Base-by-base conservation (phyloP, 2,888 invertebrate genomes). In the Polymixis flavicincta region DNA sequence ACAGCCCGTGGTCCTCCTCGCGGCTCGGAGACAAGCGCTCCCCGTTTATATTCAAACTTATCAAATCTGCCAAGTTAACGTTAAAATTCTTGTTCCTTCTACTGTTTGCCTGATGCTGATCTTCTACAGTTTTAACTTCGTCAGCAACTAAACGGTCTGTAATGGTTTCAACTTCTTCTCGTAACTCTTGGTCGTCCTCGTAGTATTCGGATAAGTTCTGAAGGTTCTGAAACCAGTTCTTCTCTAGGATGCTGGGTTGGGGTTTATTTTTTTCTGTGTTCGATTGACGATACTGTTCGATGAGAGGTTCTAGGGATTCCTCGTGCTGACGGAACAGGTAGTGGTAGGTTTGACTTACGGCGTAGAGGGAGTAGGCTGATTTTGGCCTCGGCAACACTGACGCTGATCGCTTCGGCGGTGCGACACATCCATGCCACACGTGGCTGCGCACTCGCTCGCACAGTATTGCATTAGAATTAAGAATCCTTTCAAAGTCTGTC, bases 401-500 rank as follows among this genome's bases (percentile, higher is more conserved):
- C 72, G 95, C 94, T 78, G 94, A 90, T 71, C 94, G 91, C 81
- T 92, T 91, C 83, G 89, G 91, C 75, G 91, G 89, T 80, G 91
- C 90, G 79, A 89, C 89, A 87, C 92, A 92, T 74, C 94, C 92
- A 84, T 93, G 93, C 96, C 96, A 96, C 94, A 95, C 95, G 91
- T 95, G 94, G 50, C 92, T 90, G 80, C 91, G 92, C 84, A 93
- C 92, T 80, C 94, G 93, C 90, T 95, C 94, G 88, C 93, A 94
- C 95, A 94, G 94, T 95, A 96, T 95, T 93, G 96, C 95, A 96
- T 96, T 96, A 95, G 95, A 95, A 93, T 95, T 95, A 92, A 97
- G 97, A 97, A 97, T 97, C 97, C 97, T 97, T 95, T 97, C 96
- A 96, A 97, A 97, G 95, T 97, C 97, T 54, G 94, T 94, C 92